These are phyloP conservation scores for Carassius carassius DNA, from an alignment of 2,113 vertebrate species.

Conservation along the genomic window DNA sequence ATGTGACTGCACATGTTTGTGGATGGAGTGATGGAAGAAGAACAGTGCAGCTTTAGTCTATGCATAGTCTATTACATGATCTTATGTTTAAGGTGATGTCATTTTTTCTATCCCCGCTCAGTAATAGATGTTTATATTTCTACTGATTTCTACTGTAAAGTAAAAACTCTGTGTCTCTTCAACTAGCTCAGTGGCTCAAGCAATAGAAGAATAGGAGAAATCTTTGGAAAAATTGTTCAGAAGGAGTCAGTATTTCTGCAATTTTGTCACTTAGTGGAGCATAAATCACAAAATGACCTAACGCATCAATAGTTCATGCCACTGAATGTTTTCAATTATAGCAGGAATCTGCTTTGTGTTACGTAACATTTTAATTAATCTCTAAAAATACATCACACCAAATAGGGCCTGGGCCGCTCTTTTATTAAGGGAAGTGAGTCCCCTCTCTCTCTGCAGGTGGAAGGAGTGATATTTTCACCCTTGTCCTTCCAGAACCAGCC, in stretches of 20 bases:
- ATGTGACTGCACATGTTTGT: slow-evolving; percentile 9
- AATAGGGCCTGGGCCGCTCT: slow-evolving; percentile 33
- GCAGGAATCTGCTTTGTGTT: neutral
- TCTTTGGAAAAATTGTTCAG: neutral
- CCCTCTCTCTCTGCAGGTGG: slow-evolving; percentile 14
- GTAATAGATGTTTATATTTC: too few relatives aligned
- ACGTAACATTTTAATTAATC: neutral
- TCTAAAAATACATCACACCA: slow-evolving; percentile 16
- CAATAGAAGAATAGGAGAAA: neutral
- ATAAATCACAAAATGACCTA: neutral
- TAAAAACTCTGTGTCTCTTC: too few relatives aligned
- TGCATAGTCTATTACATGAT: too few relatives aligned
- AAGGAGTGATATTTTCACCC: neutral
- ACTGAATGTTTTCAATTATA: neutral
- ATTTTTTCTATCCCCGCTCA: too few relatives aligned
- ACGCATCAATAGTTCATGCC: neutral
- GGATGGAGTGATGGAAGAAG: neutral
- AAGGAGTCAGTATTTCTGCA: neutral
- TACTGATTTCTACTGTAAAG: too few relatives aligned
- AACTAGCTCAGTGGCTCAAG: too few relatives aligned
- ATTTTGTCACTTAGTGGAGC: neutral
- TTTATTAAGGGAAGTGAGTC: neutral
- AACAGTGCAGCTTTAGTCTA: neutral
- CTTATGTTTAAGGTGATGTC: too few relatives aligned
- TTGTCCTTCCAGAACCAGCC: neutral